A percentile compares a stretch with the other conserved stretches of the same genome.
phyloP scores from a whole-genome alignment of 1,140 invertebrate species.

The Diorhabda elongata region DNA sequence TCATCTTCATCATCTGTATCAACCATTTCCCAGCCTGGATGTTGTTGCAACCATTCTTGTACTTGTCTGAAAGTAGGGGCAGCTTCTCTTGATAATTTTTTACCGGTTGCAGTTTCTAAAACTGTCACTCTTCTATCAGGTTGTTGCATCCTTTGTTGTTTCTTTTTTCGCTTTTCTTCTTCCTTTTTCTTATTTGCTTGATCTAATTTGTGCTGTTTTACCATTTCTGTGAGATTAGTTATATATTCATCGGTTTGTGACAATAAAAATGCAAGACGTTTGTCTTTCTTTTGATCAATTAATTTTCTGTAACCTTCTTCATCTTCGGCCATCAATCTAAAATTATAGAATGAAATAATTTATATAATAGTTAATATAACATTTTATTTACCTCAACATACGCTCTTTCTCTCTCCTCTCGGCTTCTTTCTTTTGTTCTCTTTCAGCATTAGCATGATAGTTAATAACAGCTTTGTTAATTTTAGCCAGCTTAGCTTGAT shows the following conservation, averaged over 20 bases:
- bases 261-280: slow-evolving; percentile 94
- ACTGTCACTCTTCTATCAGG: slow-evolving; percentile 55
- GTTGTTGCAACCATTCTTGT: slow-evolving; percentile 73
- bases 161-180: slow-evolving; percentile 73
- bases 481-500: slow-evolving; percentile 78
- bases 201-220: slow-evolving; percentile 89
- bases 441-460: slow-evolving; percentile 95
- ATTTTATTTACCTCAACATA: slow-evolving; percentile 66
- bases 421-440: slow-evolving; percentile 99
- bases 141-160: slow-evolving; percentile 11
- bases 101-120: slow-evolving; percentile 83
- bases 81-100: slow-evolving; percentile 80
- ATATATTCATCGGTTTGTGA: slow-evolving; percentile 99
- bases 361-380: no score
- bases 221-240: slow-evolving; percentile 92
- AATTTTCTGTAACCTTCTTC: slow-evolving; percentile 94
- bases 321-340: slow-evolving; percentile 87
- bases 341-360: background rate
- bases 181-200: slow-evolving; percentile 66
- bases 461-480: slow-evolving; percentile 94
- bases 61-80: slow-evolving; percentile 87
- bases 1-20: slow-evolving; percentile 61
- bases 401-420: slow-evolving; percentile 97
- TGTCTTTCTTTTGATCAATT: slow-evolving; percentile 99
- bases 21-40: slow-evolving; percentile 86